Percentiles rank a stretch among this genome's conserved stretches.
These are phyloP conservation scores for Spodoptera litura DNA, from an alignment of 1,140 invertebrate species.

Conservation along the genomic window DNA sequence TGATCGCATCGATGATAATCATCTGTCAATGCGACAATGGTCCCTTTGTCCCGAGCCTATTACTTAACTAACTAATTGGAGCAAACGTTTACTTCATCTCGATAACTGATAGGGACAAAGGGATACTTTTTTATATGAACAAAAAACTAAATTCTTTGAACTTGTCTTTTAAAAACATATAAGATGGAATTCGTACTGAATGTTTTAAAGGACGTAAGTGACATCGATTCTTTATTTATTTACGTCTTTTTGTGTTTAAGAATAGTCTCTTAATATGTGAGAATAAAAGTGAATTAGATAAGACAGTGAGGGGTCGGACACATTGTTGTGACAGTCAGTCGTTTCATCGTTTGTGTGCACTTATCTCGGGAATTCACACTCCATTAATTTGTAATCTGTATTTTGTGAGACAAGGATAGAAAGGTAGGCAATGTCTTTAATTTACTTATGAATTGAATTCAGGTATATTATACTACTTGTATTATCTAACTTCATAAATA, in stretches of 20 bases:
- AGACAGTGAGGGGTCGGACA: neutral
- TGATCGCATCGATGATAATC: constrained; percentile 8
- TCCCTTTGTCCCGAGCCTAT: constrained; percentile 60
- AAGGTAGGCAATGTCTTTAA: too few species aligned
- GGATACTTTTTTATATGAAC: constrained; percentile 1
- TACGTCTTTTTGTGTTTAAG: neutral
- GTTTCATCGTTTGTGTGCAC: too few species aligned
- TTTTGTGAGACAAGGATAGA: too few species aligned
- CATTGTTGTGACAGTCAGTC: neutral
- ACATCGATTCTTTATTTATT: neutral
- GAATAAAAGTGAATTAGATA: constrained; percentile 5
- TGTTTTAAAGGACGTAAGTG: neutral
- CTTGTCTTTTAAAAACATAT: constrained; percentile 4
- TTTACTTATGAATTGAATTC: too few species aligned
- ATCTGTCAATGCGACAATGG: constrained; percentile 43
- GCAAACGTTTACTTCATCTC: constrained; percentile 28
- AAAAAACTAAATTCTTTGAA: constrained; percentile 8
- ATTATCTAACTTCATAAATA: too few species aligned
- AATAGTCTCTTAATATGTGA: neutral
- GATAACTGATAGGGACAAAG: constrained; percentile 6
- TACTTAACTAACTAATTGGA: constrained; percentile 74
- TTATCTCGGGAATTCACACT: constrained; percentile 14
- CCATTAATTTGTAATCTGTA: neutral
- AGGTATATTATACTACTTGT: too few species aligned
- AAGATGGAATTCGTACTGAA: neutral